Evolutionary conservation across 2,113 vertebrate species (phyloP).

Genomic region (Neodon shergylaensis): DNA sequence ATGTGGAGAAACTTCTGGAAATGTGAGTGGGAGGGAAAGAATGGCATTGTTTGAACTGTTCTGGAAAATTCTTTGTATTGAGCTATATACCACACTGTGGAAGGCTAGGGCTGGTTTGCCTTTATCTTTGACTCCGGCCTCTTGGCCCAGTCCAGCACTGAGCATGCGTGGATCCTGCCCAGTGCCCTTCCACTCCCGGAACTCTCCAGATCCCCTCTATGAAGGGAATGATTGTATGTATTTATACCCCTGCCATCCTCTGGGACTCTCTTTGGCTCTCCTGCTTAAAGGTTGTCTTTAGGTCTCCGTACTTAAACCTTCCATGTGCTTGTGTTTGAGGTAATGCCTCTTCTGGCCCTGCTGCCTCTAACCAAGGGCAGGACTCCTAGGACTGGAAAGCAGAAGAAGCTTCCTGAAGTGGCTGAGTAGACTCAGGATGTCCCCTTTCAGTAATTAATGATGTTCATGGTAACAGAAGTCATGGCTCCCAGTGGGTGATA

Average conservation of each 20-base stretch:
- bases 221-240: background rate
- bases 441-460: background rate
- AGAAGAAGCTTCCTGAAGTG: background rate
- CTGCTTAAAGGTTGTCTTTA: background rate
- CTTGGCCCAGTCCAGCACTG: no score
- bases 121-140: background rate
- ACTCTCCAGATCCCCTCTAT: background rate
- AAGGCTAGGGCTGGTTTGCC: background rate
- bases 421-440: background rate
- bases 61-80: slow-evolving; percentile 5
- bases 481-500: background rate
- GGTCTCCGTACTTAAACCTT: background rate
- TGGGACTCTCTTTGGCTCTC: no score
- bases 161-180: fast-evolving
- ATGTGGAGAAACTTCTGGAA: background rate
- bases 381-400: background rate
- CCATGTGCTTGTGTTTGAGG: no score
- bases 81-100: background rate
- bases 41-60: background rate
- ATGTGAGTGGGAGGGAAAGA: background rate
- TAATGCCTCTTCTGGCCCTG: background rate
- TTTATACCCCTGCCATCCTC: background rate
- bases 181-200: background rate
- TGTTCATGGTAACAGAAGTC: no score
- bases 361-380: background rate